phyloP scores from a whole-genome alignment of 2,797 vertebrate species.

The Parauchenoglanis ngamensis region DNA sequence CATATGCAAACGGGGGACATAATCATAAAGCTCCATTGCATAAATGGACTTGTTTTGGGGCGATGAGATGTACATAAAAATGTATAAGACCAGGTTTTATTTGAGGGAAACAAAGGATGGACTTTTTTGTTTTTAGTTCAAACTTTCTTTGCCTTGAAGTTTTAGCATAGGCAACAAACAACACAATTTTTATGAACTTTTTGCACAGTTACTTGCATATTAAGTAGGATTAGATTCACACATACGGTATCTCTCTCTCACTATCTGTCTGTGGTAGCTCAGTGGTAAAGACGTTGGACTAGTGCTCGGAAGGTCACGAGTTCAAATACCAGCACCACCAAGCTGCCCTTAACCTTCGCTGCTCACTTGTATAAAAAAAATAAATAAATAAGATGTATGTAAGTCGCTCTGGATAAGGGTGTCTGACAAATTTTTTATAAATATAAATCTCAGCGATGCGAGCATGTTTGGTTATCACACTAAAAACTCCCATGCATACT shows the following conservation, averaged over 20 bases:
- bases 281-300: too few relatives aligned
- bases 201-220: not conserved
- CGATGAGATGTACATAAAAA: conserved; percentile 45
- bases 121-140: conserved; percentile 16
- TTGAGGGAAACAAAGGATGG: not conserved
- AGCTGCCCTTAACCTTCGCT: too few relatives aligned
- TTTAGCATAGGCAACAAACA: not conserved
- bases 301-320: too few relatives aligned
- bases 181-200: not conserved
- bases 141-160: conserved; percentile 26
- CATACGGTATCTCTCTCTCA: not conserved
- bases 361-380: too few relatives aligned
- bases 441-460: not conserved
- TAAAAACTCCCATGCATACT: not conserved
- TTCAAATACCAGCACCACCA: too few relatives aligned
- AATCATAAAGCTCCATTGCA: conserved; percentile 51
- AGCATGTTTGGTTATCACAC: not conserved
- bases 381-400: too few relatives aligned
- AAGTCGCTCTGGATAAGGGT: too few relatives aligned
- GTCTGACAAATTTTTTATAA: too few relatives aligned
- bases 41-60: conserved; percentile 45
- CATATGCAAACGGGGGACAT: conserved; percentile 51
- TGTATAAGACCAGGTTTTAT: conserved; percentile 13
- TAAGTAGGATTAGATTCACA: not conserved
- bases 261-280: not conserved